Evolutionary conservation across 2,888 invertebrate species (phyloP), one percentile per base, ranked within the genome.

Genomic region (Xestia xanthographa): DNA sequence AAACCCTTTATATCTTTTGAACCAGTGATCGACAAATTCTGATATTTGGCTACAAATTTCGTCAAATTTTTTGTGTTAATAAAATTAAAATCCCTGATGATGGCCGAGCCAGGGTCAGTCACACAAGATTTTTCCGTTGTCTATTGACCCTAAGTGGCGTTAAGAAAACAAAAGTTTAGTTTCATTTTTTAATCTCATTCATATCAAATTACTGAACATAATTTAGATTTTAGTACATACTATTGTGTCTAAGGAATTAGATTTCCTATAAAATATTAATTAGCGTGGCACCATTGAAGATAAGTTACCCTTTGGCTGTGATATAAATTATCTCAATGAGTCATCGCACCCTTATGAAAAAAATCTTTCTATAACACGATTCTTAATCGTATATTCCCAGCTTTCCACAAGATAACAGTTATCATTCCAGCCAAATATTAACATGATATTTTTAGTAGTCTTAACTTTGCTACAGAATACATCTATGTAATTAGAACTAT

Each of bases 131-230:
- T 48, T 22, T 22, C 48, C 22, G 9, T 50, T 50, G 22, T 22
- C 9, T 50, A 50, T 50, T n/a, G n/a, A n/a, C 20, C 34, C 1
- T 11, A 8, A 11, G 5, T 12, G 60, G 34, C 20, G n/a, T 41
- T 20, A 72, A 70, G 14, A 85, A 91, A 90, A 91, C 84, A 80
- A 86, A 48, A 66, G 62, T 79, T 90, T 90, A 83, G 85, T 92
- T 92, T 90, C 84, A 90, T 89, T 92, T 94, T 95, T 96, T 96
- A 96, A 95, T 96, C 95, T 96, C 95, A 93, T 93, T 91, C 93
- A 95, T 96, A 95, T 95, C 95, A 96, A 96, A 96, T 95, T 94
- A 95, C 91, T 91, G 95, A 95, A 95, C 95, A 95, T 95, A 95
- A 95, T 93, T 95, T 95, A 94, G 89, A 90, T 92, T 92, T 94